Evolutionary conservation across 2,888 invertebrate species (phyloP), one percentile per base, ranked within the genome.

Genomic region (Nomada ferruginata): DNA sequence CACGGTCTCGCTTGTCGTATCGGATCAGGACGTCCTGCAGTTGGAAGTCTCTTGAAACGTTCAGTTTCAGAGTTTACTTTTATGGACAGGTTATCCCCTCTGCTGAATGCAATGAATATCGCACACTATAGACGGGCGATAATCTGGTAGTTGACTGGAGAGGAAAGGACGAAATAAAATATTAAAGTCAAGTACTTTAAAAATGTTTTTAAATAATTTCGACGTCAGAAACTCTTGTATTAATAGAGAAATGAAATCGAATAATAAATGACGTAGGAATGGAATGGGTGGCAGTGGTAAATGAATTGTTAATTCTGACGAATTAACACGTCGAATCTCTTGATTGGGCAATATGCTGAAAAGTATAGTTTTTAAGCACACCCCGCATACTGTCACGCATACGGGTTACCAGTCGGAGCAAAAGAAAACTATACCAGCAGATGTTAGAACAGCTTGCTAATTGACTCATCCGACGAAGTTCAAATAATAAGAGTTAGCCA

Each of bases 401-500:
- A 65, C 59, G 73, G 59, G 26, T 18, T 23, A 18, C 2, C 23
- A 61, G 72, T 60, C 65, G 15, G 23, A 63, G 47, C 53, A 65
- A 74, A 63, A 55, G 55, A 63, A 79, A 68, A 79, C 66, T 75
- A 83, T 75, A 52, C 73, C 20, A 55, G 82, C 82, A 87, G 86
- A 82, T 87, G 87, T 84, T 78, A 71, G 69, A 50, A 42, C 85
- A 82, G 80, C 82, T 84, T 87, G 87, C 82, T 84, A 84, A 87
- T 84, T 73, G 86, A 76, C 75, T 78, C 71, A 52, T 83, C 77
- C 79, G 65, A 68, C 55, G 59, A 77, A 79, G 74, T 79, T 77
- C 59, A 86, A 80, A 83, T 52, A 70, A 36, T 53, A 63, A 59
- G 60, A 52, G 60, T 57, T 64, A 63, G 55, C 59, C 50, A 23